Percentiles rank a stretch among this genome's conserved stretches.
These are phyloP conservation scores for Zaprionus taronus DNA, from an alignment of 1,140 invertebrate species.

Conservation along the genomic window DNA sequence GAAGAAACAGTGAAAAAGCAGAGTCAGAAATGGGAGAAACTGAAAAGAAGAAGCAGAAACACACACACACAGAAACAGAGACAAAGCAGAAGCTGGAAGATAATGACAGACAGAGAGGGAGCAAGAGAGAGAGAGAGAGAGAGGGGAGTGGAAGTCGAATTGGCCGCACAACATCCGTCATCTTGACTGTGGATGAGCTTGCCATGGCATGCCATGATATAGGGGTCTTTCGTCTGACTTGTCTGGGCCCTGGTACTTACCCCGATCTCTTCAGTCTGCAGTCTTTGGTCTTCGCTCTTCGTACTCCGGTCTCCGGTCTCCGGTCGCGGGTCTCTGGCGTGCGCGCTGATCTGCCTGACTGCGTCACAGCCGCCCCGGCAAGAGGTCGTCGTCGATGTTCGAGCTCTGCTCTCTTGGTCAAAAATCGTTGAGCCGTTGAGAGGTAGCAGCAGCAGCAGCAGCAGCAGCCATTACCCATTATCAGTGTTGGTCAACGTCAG, in stretches of 20 bases:
- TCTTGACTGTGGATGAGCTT: slow-evolving; percentile 67
- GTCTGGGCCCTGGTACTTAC: not conserved
- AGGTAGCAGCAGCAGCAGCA: slow-evolving; percentile 33
- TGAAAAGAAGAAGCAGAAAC: slow-evolving; percentile 18
- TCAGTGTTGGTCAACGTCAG: slow-evolving; percentile 54
- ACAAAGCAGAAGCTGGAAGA: slow-evolving; percentile 34
- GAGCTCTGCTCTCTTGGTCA: slow-evolving; percentile 40
- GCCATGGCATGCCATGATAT: slow-evolving; percentile 35
- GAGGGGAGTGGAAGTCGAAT: slow-evolving; percentile 26
- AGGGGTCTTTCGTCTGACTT: slow-evolving; percentile 28
- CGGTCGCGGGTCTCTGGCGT: slow-evolving; percentile 58
- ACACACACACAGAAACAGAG: slow-evolving; percentile 6
- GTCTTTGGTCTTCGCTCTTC: slow-evolving; percentile 19
- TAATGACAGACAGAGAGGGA: slow-evolving; percentile 19
- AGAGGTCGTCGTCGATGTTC: slow-evolving; percentile 49
- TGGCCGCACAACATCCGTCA: slow-evolving; percentile 73
- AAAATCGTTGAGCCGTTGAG: slow-evolving; percentile 62
- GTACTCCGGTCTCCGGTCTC: not conserved
- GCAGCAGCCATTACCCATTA: slow-evolving; percentile 27
- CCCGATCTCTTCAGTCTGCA: slow-evolving; percentile 10
- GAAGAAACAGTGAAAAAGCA: slow-evolving; percentile 44
- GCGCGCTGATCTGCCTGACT: slow-evolving; percentile 80
- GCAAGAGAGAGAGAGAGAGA: slow-evolving; percentile 1
- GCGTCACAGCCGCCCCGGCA: slow-evolving; percentile 61
- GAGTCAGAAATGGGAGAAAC: slow-evolving; percentile 46